These are phyloP conservation scores for Tautogolabrus adspersus DNA, from an alignment of 2,113 vertebrate species.

Conservation along the genomic window DNA sequence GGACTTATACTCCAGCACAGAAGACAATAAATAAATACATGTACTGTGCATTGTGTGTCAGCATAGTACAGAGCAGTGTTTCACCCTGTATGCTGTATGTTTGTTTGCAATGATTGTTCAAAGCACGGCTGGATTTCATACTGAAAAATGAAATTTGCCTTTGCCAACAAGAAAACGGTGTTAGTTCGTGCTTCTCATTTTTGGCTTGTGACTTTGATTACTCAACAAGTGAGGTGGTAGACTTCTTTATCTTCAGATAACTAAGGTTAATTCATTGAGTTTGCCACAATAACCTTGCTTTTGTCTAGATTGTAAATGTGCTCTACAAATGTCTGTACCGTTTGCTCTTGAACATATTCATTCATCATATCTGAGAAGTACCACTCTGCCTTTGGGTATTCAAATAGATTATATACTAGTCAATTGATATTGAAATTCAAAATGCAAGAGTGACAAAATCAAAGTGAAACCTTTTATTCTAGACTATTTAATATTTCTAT, in stretches of 20 bases:
- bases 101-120: conserved; percentile 13
- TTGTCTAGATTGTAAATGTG: too few species aligned
- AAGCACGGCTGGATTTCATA: conserved; percentile 4
- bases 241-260: conserved; percentile 28
- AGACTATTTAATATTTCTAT: too few species aligned
- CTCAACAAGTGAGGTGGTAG: neutral
- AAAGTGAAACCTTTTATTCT: too few species aligned
- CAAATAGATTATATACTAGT: too few species aligned
- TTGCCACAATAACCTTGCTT: neutral
- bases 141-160: neutral
- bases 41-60: conserved; percentile 49
- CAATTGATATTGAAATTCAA: too few species aligned
- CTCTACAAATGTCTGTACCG: neutral
- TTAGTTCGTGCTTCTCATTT: neutral
- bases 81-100: neutral
- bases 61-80: conserved; percentile 25
- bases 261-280: neutral
- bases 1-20: conserved; percentile 42
- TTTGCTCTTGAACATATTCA: neutral
- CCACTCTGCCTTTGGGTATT: too few species aligned
- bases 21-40: conserved; percentile 32
- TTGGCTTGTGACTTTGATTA: neutral
- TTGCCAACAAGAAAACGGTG: neutral
- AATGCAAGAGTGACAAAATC: too few species aligned
- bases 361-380: too few species aligned